Evolutionary conservation across 2,888 invertebrate genomes (phyloP).

Genomic region (Cepaea hortensis): DNA sequence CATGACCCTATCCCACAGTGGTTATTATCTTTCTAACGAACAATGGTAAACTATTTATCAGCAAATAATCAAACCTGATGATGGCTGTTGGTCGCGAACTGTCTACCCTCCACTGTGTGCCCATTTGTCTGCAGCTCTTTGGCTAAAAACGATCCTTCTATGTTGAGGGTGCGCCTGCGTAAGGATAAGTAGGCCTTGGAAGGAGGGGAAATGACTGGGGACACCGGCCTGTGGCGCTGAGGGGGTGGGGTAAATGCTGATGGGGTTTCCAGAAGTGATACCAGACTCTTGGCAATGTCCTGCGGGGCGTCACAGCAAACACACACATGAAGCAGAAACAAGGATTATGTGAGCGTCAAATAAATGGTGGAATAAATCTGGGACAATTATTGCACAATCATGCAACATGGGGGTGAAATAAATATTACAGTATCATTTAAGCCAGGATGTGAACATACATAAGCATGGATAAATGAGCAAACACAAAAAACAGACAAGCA

Average conservation of each 20-base stretch:
- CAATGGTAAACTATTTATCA: too few relatives aligned
- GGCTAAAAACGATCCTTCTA: constrained; percentile 51
- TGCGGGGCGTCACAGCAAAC: not conserved
- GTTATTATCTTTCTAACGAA: too few relatives aligned
- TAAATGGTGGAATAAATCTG: not conserved
- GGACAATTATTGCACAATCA: not conserved
- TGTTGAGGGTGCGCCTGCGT: constrained; percentile 54
- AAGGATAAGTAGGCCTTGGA: constrained; percentile 47
- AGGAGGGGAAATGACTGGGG: constrained; percentile 54
- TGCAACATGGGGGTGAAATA: not conserved
- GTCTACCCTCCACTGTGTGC: not conserved
- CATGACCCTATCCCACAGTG: too few relatives aligned
- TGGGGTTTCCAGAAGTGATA: constrained; percentile 46
- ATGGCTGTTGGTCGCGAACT: not conserved
- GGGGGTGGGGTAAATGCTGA: constrained; percentile 67
- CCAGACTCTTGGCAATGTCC: constrained; percentile 25
- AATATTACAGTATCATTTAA: not conserved
- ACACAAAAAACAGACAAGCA: too few relatives aligned
- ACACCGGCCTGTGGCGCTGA: constrained; percentile 57
- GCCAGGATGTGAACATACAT: not conserved
- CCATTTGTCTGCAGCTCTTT: constrained; percentile 32
- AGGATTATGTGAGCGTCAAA: not conserved
- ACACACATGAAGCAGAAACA: constrained; percentile 22
- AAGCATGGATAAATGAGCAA: not conserved
- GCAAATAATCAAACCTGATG: constrained; percentile 32